These are phyloP conservation scores for Phoeniculus purpureus DNA, from an alignment of 2,797 vertebrate genomes.

Conservation along the genomic window DNA sequence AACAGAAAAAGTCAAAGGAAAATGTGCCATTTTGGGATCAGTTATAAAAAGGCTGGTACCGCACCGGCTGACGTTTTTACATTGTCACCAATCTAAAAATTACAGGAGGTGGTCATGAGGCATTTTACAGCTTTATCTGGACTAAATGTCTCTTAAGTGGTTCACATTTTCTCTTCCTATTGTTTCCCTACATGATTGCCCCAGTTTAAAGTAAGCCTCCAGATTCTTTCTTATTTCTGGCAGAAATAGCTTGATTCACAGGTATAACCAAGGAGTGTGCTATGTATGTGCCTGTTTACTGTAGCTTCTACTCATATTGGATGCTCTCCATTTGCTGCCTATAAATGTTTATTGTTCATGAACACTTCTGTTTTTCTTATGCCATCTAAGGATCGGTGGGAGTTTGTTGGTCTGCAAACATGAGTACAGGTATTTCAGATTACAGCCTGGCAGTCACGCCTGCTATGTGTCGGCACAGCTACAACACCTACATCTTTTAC, in stretches of 20 bases:
- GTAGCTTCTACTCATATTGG: neutral
- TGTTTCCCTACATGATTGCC: neutral
- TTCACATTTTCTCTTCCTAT: neutral
- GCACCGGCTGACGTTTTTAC: neutral
- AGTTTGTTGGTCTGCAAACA: neutral
- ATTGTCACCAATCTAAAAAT: neutral
- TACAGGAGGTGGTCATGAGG: neutral
- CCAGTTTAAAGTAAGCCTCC: neutral
- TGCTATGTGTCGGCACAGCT: neutral
- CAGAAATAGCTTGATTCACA: neutral
- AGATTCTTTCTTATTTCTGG: neutral
- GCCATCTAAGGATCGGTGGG: neutral
- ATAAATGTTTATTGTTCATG: neutral
- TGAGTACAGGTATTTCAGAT: neutral
- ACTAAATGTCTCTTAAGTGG: neutral
- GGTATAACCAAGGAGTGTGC: neutral
- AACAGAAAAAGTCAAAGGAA: neutral
- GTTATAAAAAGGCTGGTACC: neutral
- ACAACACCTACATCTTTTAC: neutral
- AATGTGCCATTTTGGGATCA: neutral
- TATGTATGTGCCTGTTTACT: neutral
- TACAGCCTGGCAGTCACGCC: neutral
- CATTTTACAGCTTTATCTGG: neutral
- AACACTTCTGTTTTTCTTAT: neutral
- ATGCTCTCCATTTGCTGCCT: neutral